Evolutionary conservation across 2,113 vertebrate genomes (phyloP).

Genomic region (Ciconia boyciana): DNA sequence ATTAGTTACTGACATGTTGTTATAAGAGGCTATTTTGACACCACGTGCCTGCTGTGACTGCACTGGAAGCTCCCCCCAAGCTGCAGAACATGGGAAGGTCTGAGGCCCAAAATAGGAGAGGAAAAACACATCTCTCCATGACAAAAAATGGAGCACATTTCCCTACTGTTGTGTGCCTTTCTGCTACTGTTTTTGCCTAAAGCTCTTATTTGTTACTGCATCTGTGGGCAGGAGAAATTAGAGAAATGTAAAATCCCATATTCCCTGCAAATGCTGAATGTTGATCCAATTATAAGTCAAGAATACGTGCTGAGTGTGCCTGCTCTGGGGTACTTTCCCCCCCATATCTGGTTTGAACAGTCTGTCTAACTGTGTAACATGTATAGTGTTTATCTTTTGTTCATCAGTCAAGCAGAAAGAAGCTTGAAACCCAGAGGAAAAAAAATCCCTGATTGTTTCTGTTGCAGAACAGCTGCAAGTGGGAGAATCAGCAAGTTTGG

Average conservation of each 20-base stretch:
- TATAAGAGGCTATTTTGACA: not conserved
- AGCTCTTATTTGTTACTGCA: not conserved
- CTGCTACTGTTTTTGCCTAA: not conserved
- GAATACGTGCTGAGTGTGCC: not conserved
- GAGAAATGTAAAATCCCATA: not conserved
- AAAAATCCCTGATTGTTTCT: not conserved
- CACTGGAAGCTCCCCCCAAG: not conserved
- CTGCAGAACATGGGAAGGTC: not conserved
- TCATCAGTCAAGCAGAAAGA: constrained; percentile 7
- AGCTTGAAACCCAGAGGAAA: not conserved
- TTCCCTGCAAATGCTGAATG: not conserved
- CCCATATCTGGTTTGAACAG: not conserved
- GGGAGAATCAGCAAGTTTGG: constrained; percentile 1
- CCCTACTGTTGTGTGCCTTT: not conserved
- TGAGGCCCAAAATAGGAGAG: not conserved
- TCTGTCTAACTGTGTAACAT: not conserved
- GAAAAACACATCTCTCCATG: not conserved
- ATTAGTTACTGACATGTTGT: not conserved
- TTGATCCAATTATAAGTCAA: not conserved
- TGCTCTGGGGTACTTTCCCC: not conserved
- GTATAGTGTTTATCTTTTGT: not conserved
- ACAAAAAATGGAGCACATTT: not conserved
- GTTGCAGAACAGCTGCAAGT: constrained; percentile 17
- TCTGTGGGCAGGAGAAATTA: not conserved
- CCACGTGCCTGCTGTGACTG: not conserved